Base-by-base conservation (phyloP, 2,113 vertebrate species). In the Actenoides hombroni region DNA sequence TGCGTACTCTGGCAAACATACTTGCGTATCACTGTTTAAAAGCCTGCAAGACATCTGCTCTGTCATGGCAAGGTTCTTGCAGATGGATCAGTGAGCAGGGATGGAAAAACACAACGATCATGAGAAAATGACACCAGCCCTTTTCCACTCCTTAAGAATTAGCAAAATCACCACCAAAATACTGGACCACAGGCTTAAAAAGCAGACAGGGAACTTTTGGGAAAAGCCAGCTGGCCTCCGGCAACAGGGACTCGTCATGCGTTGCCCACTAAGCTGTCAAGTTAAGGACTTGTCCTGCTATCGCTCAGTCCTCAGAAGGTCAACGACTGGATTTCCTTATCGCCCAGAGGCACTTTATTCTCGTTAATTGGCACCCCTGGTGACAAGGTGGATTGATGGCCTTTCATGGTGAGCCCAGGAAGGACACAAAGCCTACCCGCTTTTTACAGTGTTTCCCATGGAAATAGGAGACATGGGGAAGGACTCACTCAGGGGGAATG, bases 251-350 rank as follows among this genome's bases (percentile, higher is more conserved):
- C 81, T 83, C 2, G 2, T 85, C 74, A 74, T 70, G 49, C 17
- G 57, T 54, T 96, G 91, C 88, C 92, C 64, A 35, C 80, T 68
- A 57, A 87, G 69, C 86, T 96, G 91, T 89, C 91, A 94, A 85
- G 77, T 83, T 51, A 84, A 88, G 40, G 88, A 40, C 81, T 91
- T 92, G 92, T 94, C 70, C 92, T 95, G 91, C 92, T 94, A 94
- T 96, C 46, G 0, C 91, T 92, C 92, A 61, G 88, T 70, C 86
- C 94, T 94, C 77, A 54, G 86, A 76, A 94, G 96, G 96, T 97
- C 96, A 97, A 95, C 0, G 3, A 94, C 61, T 96, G 88, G 92
- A 88, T 96, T 96, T 96, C 44, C 92, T 97, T 96, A 96, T 97
- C 95, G 0, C 70, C 94, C 81, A 56, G 61, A 89, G 89, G 77